Evolutionary conservation across 2,888 invertebrate species (phyloP), one percentile per base, ranked within the genome.

Genomic region (Hipparchia semele): DNA sequence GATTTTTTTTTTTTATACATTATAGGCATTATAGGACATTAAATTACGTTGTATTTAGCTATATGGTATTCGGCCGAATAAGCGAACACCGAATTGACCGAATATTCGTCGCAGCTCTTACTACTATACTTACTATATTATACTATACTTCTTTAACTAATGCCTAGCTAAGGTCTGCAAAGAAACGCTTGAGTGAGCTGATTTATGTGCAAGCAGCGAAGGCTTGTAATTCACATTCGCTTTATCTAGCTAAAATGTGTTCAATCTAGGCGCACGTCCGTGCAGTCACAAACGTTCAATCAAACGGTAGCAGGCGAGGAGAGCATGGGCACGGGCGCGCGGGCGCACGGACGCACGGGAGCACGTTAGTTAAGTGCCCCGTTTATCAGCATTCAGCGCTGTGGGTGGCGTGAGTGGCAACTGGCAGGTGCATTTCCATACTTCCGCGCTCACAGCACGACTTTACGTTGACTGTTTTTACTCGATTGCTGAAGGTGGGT

Each of bases 341-440:
- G 70, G 56, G 45, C 23, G 60, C 73, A 76, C 77, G 73, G 77
- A 76, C 75, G 78, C 59, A 77, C 76, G 77, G 77, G 76, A 76
- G 78, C 77, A 76, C 79, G 80, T 79, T 79, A 80, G 81, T 75
- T 79, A 80, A 79, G 82, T 83, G 81, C 81, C 80, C 74, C 79
- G 81, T 80, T 81, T 82, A 82, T 81, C 81, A 80, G 76, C 83
- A 77, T 81, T 81, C 81, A 80, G 76, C 83, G 78, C 81, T 73
- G 83, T 84, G 84, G 84, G 84, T 83, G 84, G 83, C 79, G 77
- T 78, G 80, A 79, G 75, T 78, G 82, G 80, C 84, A 83, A 82
- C 81, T 82, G 83, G 64, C 70, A 70, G 70, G 70, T 80, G 76
- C 80, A 83, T 84, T 83, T 82, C 82, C 83, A 83, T 84, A 82